Base-by-base conservation (phyloP, 1,140 invertebrate species). In the Maniola jurtina region DNA sequence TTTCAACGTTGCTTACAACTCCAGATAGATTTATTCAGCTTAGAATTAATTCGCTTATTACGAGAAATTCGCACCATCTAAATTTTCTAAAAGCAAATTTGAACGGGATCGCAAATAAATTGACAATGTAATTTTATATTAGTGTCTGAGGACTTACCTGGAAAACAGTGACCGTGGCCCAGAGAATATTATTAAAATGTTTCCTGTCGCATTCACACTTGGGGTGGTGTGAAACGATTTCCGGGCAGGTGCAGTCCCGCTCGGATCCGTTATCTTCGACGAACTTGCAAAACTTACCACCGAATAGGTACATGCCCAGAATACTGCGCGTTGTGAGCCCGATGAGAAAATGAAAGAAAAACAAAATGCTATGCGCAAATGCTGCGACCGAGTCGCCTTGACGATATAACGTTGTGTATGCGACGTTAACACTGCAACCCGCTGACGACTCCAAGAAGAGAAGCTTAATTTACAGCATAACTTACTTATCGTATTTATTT, bases 201-300 rank as follows among this genome's bases (percentile, higher is more conserved):
- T 97, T 98, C 88, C 98, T 94, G 94, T 98, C 97, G 93, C 97
- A 98, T 91, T 96, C 95, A 93, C 97, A 98, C 91, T 95, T 93
- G 84, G 95, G 94, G 92, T 97, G 94, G 86, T 95, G 94, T 88
- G 94, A 95, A 88, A 96, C 93, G 89, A 97, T 95, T 92, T 98
- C 97, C 84, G 94, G 93, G 93, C 97, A 99, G 89, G 95, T 96
- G 93, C 98, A 99, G 91, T 95, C 95, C 83, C 94, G 94, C 92
- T 94, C 95, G 91, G 96, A 94, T 88, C 94, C 94, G 92, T 94
- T 94, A 92, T 96, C 95, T 92, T 98, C 96, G 90, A 94, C 93
- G 93, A 95, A 96, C 95, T 97, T 98, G 96, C 98, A 99, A 97
- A 99, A 98, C 95, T 98, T 98, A 96, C 97, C 97, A 92, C 97